Evolutionary conservation across 1,140 invertebrate genomes (phyloP).

Genomic region (Venturia canescens): DNA sequence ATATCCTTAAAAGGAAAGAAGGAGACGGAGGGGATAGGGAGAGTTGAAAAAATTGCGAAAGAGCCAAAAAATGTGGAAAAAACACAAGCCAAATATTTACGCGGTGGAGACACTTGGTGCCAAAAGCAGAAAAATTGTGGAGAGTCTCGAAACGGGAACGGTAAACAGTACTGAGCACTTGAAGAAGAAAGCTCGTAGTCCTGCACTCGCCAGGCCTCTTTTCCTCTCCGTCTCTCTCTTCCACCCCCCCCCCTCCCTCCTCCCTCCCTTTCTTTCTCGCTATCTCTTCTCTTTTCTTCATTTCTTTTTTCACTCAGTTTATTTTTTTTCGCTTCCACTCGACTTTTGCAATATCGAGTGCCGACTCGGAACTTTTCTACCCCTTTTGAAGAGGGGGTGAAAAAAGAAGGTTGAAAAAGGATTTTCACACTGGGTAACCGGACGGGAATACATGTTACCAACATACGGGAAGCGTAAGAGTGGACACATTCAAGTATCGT

Average conservation of each 20-base stretch:
- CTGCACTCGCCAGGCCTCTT: conserved; percentile 3
- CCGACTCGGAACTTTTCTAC: neutral
- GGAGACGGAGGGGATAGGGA: neutral
- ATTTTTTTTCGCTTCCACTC: conserved; percentile 46
- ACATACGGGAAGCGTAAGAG: neutral
- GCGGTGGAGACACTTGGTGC: conserved; percentile 17
- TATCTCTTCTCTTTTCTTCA: conserved; percentile 27
- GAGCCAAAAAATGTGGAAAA: neutral
- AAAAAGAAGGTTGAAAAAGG: conserved; percentile 28
- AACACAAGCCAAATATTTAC: conserved; percentile 17
- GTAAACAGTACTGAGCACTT: conserved; percentile 14
- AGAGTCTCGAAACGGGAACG: conserved; percentile 16
- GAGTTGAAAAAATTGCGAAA: neutral
- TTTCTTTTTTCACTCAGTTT: too few relatives aligned
- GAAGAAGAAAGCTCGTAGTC: conserved; percentile 22
- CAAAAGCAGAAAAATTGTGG: conserved; percentile 23
- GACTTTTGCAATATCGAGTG: conserved; percentile 44
- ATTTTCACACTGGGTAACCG: conserved; percentile 37
- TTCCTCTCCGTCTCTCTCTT: neutral
- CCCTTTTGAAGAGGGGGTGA: conserved; percentile 35
- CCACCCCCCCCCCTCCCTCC: too few relatives aligned
- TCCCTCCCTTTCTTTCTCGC: neutral
- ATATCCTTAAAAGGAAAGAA: neutral
- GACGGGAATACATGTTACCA: neutral
- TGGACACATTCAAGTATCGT: neutral